phyloP scores from a whole-genome alignment of 2,113 vertebrate genomes.

The Oncorhynchus gorbuscha region DNA sequence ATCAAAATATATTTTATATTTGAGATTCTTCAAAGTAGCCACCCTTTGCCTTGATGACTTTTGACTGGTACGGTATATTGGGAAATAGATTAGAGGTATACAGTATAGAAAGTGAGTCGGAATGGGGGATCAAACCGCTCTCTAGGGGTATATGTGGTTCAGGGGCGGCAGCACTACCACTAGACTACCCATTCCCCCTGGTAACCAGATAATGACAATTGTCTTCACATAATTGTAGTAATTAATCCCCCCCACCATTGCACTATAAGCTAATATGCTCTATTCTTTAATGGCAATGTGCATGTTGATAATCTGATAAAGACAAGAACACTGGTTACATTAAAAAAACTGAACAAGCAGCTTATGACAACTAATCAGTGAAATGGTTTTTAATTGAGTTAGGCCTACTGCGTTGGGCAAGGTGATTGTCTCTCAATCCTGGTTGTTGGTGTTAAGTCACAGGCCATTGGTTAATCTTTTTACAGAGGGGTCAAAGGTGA shows the following conservation, averaged over 20 bases:
- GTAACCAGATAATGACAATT: background rate
- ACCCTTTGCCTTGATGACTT: too few species aligned
- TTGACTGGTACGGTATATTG: too few species aligned
- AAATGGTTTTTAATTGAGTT: background rate
- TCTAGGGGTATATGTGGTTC: too few species aligned
- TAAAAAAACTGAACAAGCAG: background rate
- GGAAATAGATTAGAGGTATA: too few species aligned
- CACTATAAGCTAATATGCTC: background rate
- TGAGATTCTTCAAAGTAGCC: too few species aligned
- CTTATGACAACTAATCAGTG: background rate
- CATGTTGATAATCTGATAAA: background rate
- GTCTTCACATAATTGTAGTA: too few species aligned
- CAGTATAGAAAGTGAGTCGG: too few species aligned
- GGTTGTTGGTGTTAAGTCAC: background rate
- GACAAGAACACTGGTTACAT: background rate
- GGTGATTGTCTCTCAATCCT: background rate
- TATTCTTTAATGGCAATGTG: background rate
- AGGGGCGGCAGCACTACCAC: too few species aligned
- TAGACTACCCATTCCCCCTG: too few species aligned
- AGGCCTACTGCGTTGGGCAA: background rate
- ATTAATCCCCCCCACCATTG: background rate
- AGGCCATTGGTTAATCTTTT: conserved; percentile 7
- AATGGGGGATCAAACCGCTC: too few species aligned
- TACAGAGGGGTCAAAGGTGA: background rate
- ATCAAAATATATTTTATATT: too few species aligned